Evolutionary conservation across 2,113 vertebrate species (phyloP), one percentile per base, ranked within the genome.

Genomic region (Oncorhynchus clarkii): DNA sequence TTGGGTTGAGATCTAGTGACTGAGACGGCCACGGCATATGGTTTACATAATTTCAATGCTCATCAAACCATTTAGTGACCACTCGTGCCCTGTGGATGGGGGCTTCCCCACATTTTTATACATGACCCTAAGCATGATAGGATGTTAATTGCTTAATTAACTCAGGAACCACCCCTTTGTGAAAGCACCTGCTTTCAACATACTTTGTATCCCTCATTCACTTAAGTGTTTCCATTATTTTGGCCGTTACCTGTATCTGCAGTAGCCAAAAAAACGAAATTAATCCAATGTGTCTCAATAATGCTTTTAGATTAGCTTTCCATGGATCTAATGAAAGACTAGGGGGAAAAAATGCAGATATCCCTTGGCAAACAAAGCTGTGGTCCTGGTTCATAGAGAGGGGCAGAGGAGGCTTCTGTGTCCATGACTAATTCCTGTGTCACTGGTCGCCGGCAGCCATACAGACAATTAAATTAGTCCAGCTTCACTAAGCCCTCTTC

Each of bases 351-450:
- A 62, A 34, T 18, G 67, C 27, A 59, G 62, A 24, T 68, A 29
- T 34, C 16, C 45, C 66, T 64, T 26, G 9, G 49, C 4, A 57
- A 51, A 27, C 57, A 24, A 26, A 31, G 4, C 20, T 22, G 16
- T 16, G 16, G 20, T 22, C 12, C 45, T 66, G 31, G 18, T 73
- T 18, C 71, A 31, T 27, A 70, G 49, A 69, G 24, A 69, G 20
- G 31, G 66, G 4, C 16, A 66, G 73, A 14, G 31, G 12, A 57
- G 59, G 59, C 48, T 39, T 49, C 26, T n/a, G 22, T 62, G 69
- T 34, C 31, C 27, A 77, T 83, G 84, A 83, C 71, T 83, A 83
- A 85, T 79, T 75, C 76, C 70, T 71, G 45, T 80, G 81, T 72
- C 79, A 77, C 68, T 49, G 72, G 71, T 69, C 49, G 18, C 78